Evolutionary conservation across 2,888 invertebrate genomes (phyloP).

Genomic region (Dicranocentrus wangi): DNA sequence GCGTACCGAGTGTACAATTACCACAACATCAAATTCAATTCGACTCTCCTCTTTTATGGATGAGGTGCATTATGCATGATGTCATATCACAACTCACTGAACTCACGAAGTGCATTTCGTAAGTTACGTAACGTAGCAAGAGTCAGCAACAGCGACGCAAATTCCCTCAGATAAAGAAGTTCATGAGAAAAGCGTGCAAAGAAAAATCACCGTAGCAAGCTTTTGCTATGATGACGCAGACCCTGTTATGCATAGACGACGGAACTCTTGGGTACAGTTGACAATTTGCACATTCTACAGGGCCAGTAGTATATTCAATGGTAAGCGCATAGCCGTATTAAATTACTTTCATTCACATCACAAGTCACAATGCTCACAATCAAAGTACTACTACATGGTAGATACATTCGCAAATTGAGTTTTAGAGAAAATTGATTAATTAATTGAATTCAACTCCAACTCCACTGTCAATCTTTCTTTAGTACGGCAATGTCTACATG

Average conservation of each 20-base stretch:
- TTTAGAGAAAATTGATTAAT: too few species aligned
- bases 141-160: not conserved
- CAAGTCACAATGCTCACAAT: too few species aligned
- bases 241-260: not conserved
- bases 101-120: slow-evolving; percentile 8
- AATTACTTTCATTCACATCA: not conserved
- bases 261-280: not conserved
- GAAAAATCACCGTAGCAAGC: slow-evolving; percentile 38
- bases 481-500: too few species aligned
- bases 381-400: not conserved
- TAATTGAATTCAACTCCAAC: too few species aligned
- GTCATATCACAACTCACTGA: slow-evolving; percentile 26
- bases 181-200: slow-evolving; percentile 36
- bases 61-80: slow-evolving; percentile 10
- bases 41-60: slow-evolving; percentile 12
- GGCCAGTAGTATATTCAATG: not conserved
- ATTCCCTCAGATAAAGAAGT: slow-evolving; percentile 12
- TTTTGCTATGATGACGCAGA: not conserved
- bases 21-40: slow-evolving; percentile 37
- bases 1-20: slow-evolving; percentile 4
- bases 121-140: slow-evolving; percentile 16
- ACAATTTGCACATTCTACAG: not conserved
- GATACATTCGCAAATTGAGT: not conserved
- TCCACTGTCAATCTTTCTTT: too few species aligned
- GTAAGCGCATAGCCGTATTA: not conserved